Base-by-base conservation (phyloP, 2,888 invertebrate genomes). In the Noctua comes region DNA sequence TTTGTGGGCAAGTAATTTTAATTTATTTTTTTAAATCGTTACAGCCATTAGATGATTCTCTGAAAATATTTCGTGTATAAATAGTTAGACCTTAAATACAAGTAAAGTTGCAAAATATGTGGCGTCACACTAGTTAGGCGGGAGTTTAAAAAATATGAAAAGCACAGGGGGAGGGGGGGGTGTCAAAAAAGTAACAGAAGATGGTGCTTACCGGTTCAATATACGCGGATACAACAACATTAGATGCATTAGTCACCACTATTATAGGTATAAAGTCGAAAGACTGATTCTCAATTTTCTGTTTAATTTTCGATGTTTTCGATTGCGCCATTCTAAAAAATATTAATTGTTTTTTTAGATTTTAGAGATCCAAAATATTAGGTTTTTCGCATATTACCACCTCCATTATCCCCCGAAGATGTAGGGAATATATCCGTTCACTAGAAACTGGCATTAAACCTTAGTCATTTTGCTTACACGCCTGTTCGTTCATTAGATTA, bases 311-410 rank as follows among this genome's bases (percentile, higher is more conserved):
- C 2, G 70, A 40, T 27, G 18, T 16, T n/a, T n/a, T 40, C 36
- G 70, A 73, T 76, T 79, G 83, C 48, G 86, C 91, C 77, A 91
- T 69, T 65, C 93, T 93, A 77, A 46, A 89, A 88, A 59, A 59
- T 10, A 64, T 40, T 11, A 36, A 2, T 59, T 59, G 7, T 18
- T 59, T 59, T 27, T n/a, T 16, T 16, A 27, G 27, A 7, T 27
- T 59, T 0, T 16, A 16, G 59, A 59, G 27, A 59, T 16, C 7
- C 16, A 27, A 59, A 57, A 57, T 57, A n/a, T n/a, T 5, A 59
- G 16, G 16, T 31, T 59, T 62, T 62, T 62, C 31, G 31, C 62
- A 16, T 31, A 18, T 62, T 18, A 8, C 18, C 8, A 64, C 31
- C 59, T 18, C 27, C 31, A 21, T n/a, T 66, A 66, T 21, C 46